Conservation (phyloP, 2,797 vertebrate species). For the Oreortyx pictus region DNA sequence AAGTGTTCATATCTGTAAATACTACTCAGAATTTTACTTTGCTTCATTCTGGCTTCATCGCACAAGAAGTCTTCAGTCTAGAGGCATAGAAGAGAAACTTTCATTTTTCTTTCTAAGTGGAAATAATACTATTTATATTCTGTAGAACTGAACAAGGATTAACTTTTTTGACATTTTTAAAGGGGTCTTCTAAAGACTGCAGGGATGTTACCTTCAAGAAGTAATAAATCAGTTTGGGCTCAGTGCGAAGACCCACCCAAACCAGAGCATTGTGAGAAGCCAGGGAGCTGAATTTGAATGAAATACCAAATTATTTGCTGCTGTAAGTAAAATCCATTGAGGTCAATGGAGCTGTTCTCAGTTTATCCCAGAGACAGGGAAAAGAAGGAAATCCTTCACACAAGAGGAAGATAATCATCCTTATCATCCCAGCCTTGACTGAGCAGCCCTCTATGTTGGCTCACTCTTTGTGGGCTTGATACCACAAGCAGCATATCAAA, state of each 20-base stretch:
- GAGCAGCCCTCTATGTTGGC: neutral
- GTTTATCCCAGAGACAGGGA: neutral
- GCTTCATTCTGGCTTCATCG: slow-evolving; percentile 55
- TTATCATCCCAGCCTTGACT: neutral
- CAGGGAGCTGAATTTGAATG: neutral
- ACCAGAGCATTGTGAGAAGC: neutral
- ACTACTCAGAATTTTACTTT: slow-evolving; percentile 47
- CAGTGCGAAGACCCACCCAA: neutral
- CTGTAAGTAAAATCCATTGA: neutral
- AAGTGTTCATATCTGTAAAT: slow-evolving; percentile 66
- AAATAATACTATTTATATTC: neutral
- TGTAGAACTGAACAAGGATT: slow-evolving; percentile 20
- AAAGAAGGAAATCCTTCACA: neutral
- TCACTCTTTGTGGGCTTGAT: neutral
- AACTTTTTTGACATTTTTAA: slow-evolving; percentile 13
- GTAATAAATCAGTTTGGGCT: neutral
- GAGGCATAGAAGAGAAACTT: slow-evolving; percentile 41
- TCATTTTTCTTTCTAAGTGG: neutral
- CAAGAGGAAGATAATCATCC: neutral
- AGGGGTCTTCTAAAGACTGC: neutral
- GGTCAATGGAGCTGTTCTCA: neutral
- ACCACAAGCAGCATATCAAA: fast-evolving
- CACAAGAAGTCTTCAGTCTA: slow-evolving; percentile 51
- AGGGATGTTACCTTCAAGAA: neutral
- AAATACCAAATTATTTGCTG: slow-evolving; percentile 19